Evolutionary conservation across 1,140 invertebrate species (phyloP), one percentile per base, ranked within the genome.

Genomic region (Drosophila orosa): DNA sequence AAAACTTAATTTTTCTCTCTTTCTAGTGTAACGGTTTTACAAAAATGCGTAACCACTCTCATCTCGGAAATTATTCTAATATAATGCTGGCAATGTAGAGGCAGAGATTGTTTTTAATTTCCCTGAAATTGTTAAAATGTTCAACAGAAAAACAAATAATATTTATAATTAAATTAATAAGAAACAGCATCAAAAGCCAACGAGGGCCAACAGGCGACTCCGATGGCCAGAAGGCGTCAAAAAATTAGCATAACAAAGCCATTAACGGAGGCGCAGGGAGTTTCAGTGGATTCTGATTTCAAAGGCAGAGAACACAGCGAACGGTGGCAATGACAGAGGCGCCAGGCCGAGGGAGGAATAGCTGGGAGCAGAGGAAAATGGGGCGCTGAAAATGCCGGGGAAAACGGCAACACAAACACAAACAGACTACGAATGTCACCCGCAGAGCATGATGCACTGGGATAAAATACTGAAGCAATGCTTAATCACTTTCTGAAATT

Each of bases 241-340:
- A 63, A 86, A 87, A 87, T 87, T 89, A 87, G 84, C 83, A 87
- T 87, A 80, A 87, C 83, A 87, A 83, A 87, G 83, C 76, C 79
- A 87, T 87, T 87, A 87, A 69, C 48, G 15, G 47, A 68, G 69
- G 58, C 60, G 24, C 48, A 40, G 83, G 37, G 24, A 65, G 44
- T 57, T 44, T 40, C 61, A 55, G 19, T 44, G 56, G 72, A 67
- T 74, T 77, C 57, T 83, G 83, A 87, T 87, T 87, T 87, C 83
- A 89, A 89, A 87, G 79, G 60, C 66, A 61, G 80, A 65, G 80
- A 69, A 45, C 35, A 45, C 56, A 48, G 54, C 24, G 42, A 24
- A 35, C 47, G 42, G 56, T 80, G 78, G 57, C 74, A 73, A 48
- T 76, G 78, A 86, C 78, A 81, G 74, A 78, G 74, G 74, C 45